phyloP scores from a whole-genome alignment of 2,113 vertebrate species.

The Pterocles gutturalis region DNA sequence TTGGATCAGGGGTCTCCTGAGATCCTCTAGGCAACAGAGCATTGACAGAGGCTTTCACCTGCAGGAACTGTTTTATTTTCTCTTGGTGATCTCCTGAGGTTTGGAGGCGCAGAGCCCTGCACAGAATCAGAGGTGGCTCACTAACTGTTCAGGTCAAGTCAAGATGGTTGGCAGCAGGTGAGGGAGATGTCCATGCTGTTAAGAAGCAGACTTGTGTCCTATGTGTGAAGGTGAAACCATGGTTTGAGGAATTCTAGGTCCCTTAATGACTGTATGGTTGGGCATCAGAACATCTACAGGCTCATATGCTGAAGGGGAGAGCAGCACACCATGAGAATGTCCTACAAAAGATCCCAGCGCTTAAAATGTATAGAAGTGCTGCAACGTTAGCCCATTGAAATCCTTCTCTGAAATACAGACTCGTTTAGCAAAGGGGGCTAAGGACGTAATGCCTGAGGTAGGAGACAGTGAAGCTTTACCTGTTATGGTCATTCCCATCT shows the following conservation, averaged over 20 bases:
- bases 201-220: neutral
- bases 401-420: neutral
- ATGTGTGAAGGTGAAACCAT: neutral
- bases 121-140: neutral
- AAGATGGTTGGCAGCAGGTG: neutral
- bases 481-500: neutral
- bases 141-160: neutral
- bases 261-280: neutral
- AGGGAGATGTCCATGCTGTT: neutral
- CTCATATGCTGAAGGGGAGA: neutral
- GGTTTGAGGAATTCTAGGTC: neutral
- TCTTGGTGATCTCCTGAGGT: neutral
- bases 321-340: neutral
- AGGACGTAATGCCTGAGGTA: neutral
- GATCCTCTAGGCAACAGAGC: neutral
- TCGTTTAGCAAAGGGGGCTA: neutral
- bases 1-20: neutral
- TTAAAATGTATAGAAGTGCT: neutral
- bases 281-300: neutral
- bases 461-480: neutral
- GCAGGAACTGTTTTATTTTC: neutral
- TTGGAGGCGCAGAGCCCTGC: neutral
- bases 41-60: neutral
- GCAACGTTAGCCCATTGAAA: neutral
- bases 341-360: neutral